Conservation (phyloP, 1,140 invertebrate genomes). For the Drosophila bocki region DNA sequence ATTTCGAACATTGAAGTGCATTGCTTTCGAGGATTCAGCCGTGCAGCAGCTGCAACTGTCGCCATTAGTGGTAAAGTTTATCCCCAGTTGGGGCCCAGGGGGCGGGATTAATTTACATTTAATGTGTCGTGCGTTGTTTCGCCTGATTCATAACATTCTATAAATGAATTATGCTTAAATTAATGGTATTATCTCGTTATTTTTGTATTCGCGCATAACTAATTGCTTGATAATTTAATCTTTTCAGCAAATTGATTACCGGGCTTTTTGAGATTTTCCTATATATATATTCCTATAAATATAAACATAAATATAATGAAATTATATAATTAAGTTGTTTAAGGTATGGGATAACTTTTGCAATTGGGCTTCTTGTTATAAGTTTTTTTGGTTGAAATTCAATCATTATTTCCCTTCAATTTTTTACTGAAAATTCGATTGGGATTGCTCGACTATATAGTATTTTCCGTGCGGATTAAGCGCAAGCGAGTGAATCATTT, state of each 20-base stretch:
- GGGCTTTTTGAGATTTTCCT: no score
- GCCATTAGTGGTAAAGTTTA: slow-evolving; percentile 35
- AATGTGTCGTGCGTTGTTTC: slow-evolving; percentile 17
- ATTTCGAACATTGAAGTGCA: slow-evolving; percentile 52
- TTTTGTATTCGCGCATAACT: slow-evolving; percentile 10
- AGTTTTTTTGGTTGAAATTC: background rate
- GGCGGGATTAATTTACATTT: slow-evolving; percentile 33
- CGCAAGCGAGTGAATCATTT: slow-evolving; percentile 29
- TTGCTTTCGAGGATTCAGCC: slow-evolving; percentile 16
- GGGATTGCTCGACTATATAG: slow-evolving; percentile 9
- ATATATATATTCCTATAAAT: no score
- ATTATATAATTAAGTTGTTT: background rate
- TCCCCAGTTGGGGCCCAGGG: slow-evolving; percentile 18
- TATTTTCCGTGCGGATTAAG: slow-evolving; percentile 35
- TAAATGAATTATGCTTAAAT: slow-evolving; percentile 44
- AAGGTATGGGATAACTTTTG: background rate
- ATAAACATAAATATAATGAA: background rate
- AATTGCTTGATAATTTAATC: slow-evolving; percentile 36
- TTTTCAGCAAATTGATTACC: slow-evolving; percentile 18
- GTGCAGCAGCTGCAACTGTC: slow-evolving; percentile 30
- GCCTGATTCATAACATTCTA: slow-evolving; percentile 34
- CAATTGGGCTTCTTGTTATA: background rate
- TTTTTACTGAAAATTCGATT: slow-evolving; percentile 11
- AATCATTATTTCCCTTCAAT: slow-evolving; percentile 4
- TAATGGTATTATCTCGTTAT: slow-evolving; percentile 33